Conservation (phyloP, 2,888 invertebrate genomes). For the Heliconius cydno region DNA sequence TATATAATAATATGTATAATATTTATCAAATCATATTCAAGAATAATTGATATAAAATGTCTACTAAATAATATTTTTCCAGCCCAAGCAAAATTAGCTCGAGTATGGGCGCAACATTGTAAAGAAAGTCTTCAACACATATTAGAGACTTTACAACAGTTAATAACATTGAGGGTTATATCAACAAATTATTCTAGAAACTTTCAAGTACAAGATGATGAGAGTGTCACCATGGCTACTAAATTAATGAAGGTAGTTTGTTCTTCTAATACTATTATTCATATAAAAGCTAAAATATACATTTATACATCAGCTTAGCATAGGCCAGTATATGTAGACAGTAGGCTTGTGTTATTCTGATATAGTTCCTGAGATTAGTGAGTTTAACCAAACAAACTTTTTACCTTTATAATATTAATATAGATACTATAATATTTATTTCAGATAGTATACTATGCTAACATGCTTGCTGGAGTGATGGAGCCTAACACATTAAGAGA, state of each 20-base stretch:
- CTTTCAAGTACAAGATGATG: constrained; percentile 92
- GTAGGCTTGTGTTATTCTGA: too few species aligned
- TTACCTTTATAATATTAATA: neutral
- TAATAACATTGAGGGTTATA: constrained; percentile 93
- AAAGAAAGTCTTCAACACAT: constrained; percentile 86
- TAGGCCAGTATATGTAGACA: too few species aligned
- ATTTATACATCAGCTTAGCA: too few species aligned
- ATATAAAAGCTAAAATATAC: neutral
- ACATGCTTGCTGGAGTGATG: constrained; percentile 91
- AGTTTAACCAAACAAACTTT: neutral
- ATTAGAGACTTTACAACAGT: constrained; percentile 91
- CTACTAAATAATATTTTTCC: constrained; percentile 41
- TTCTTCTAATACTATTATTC: neutral
- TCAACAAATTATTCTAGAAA: constrained; percentile 88
- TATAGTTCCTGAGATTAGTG: too few species aligned
- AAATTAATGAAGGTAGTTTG: constrained; percentile 91
- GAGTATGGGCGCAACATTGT: constrained; percentile 90
- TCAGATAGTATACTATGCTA: constrained; percentile 93
- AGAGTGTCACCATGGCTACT: constrained; percentile 91
- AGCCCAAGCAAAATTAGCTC: constrained; percentile 91
- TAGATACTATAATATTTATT: constrained; percentile 14
- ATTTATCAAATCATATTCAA: neutral
- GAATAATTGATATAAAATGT: neutral
- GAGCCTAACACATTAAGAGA: constrained; percentile 86
- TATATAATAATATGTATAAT: too few species aligned